Percentiles rank a stretch among this genome's conserved stretches.
Evolutionary conservation across 2,113 vertebrate genomes (phyloP).

Genomic region (Trichechus manatus): DNA sequence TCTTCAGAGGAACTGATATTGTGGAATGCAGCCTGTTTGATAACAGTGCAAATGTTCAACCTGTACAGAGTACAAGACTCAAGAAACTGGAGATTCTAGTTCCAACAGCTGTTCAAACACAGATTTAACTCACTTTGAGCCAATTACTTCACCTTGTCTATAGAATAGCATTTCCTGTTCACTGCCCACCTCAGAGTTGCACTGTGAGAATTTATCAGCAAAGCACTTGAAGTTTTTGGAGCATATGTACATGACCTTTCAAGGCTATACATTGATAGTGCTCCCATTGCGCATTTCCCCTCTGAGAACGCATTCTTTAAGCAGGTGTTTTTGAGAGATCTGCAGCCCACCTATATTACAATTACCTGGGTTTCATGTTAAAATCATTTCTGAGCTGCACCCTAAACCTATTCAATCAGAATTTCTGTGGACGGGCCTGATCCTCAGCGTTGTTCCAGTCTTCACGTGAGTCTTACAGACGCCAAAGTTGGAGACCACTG

Average conservation of each 20-base stretch:
- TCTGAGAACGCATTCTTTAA: background rate
- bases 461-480: background rate
- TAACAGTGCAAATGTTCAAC: background rate
- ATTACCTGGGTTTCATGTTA: background rate
- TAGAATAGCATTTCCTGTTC: conserved; percentile 25
- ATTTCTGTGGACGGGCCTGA: background rate
- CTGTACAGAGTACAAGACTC: background rate
- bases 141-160: conserved; percentile 29
- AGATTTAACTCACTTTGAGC: conserved; percentile 44
- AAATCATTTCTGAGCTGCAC: conserved; percentile 17
- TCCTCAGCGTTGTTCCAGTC: background rate
- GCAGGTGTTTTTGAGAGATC: background rate
- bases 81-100: background rate
- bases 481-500: background rate
- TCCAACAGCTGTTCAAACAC: conserved; percentile 56
- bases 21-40: background rate
- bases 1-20: background rate
- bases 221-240: conserved; percentile 6
- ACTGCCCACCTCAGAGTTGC: background rate
- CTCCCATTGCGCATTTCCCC: background rate
- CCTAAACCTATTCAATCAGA: background rate
- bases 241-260: background rate
- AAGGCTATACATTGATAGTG: background rate
- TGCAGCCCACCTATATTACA: background rate
- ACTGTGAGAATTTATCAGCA: background rate